Evolutionary conservation across 2,113 vertebrate genomes (phyloP), one percentile per base, ranked within the genome.

Genomic region (Ochotona curzoniae): DNA sequence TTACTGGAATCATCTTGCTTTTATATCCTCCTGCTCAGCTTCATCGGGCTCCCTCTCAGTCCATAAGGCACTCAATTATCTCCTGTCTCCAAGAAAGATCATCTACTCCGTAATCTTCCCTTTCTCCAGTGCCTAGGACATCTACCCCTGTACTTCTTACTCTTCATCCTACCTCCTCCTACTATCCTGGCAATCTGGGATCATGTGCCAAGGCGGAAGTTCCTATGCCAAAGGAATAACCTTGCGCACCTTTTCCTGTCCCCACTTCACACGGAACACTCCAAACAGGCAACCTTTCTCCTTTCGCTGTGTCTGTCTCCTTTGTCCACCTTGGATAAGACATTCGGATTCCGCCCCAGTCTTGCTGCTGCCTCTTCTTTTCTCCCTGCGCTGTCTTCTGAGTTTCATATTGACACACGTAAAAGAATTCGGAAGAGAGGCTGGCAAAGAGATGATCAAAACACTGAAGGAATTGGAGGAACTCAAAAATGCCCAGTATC

Each of bases 381-480:
- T 73, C 64, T n/a, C 78, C 57, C 13, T 83, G 18, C 30, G 8
- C 1, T 57, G 17, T 15, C 30, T 70, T 71, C 60, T 80, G 32
- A 80, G 25, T 60, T 83, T 54, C 21, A 78, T 38, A 57, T 13
- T 80, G n/a, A 76, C 11, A 8, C 61, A 71, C 66, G 8, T 67
- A 89, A 83, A 71, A 32, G 70, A 30, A 28, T 35, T 30, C 95
- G 44, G 76, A 80, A 93, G 91, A 70, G 32, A 75, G 80, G 11
- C 5, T 1, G 30, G 69, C 30, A 69, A 69, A 84, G 32, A 85
- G 78, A 86, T 30, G 75, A 60, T 0, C 23, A 57, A 64, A 64
- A 86, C 44, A 44, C 63, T 54, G 26, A 63, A 57, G 38, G 8
- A 57, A 38, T 64, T 44, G 54, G 60, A 2, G 83, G 30, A 73